phyloP scores from a whole-genome alignment of 2,113 vertebrate species.

The Pedionomus torquatus region DNA sequence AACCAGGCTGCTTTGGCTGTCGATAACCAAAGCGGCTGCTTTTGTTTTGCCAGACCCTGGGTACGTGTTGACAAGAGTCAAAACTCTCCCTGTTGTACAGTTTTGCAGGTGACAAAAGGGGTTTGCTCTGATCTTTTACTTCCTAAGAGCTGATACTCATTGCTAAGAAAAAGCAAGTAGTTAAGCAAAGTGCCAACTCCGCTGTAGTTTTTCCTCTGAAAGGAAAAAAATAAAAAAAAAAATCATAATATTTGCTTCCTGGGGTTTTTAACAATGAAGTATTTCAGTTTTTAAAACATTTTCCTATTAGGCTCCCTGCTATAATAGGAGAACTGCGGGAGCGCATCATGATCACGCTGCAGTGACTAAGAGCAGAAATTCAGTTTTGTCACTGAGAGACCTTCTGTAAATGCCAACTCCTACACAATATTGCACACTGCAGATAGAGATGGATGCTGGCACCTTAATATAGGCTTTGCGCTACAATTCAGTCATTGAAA shows the following conservation, averaged over 20 bases:
- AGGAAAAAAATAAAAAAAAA: not conserved
- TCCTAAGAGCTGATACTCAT: not conserved
- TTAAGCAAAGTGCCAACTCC: not conserved
- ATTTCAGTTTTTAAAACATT: slow-evolving; percentile 14
- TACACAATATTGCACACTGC: slow-evolving; percentile 58
- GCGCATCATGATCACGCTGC: slow-evolving; percentile 50
- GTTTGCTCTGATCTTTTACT: not conserved
- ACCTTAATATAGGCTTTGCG: slow-evolving; percentile 59
- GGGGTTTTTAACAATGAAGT: slow-evolving; percentile 69
- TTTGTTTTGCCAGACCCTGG: not conserved
- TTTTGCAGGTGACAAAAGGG: not conserved
- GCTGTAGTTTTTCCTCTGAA: not conserved
- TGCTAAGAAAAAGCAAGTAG: not conserved
- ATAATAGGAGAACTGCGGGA: slow-evolving; percentile 47
- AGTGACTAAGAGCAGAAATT: slow-evolving; percentile 69
- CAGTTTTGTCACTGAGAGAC: slow-evolving; percentile 68
- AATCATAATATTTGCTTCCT: not conserved
- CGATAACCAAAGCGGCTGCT: not conserved
- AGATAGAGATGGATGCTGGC: slow-evolving; percentile 67
- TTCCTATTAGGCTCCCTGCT: slow-evolving; percentile 43
- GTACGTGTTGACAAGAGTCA: not conserved
- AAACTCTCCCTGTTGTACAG: not conserved
- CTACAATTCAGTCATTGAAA: slow-evolving; percentile 72
- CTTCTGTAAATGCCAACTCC: slow-evolving; percentile 73
- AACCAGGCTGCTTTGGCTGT: not conserved